Evolutionary conservation across 2,797 vertebrate genomes (phyloP).

Genomic region (Psittacula derbiana): DNA sequence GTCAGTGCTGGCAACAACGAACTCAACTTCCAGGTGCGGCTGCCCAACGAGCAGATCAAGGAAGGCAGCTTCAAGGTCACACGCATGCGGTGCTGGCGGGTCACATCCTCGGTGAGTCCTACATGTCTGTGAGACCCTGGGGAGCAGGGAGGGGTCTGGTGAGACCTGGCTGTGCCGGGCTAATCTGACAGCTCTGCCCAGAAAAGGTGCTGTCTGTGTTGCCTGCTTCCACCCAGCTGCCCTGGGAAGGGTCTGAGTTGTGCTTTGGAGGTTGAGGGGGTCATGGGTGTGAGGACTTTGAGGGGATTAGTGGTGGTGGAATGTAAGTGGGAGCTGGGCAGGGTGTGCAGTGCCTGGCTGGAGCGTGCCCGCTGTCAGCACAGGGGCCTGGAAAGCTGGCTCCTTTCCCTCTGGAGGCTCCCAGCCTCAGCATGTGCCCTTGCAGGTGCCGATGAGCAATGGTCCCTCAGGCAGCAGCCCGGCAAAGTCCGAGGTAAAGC

Average conservation of each 20-base stretch:
- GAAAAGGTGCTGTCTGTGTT: background rate
- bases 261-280: background rate
- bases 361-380: background rate
- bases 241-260: rapidly evolving
- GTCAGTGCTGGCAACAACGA: slow-evolving; percentile 97
- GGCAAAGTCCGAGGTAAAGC: slow-evolving; percentile 88
- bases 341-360: background rate
- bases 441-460: slow-evolving; percentile 87
- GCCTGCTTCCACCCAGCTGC: background rate
- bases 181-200: background rate
- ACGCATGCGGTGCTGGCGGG: slow-evolving; percentile 97
- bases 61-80: slow-evolving; percentile 99
- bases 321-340: background rate
- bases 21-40: slow-evolving; percentile 96
- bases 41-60: slow-evolving; percentile 93
- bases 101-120: slow-evolving; percentile 94
- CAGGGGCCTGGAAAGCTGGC: background rate
- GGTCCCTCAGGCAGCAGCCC: slow-evolving; percentile 85
- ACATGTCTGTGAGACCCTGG: rapidly evolving
- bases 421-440: background rate
- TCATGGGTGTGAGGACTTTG: rapidly evolving
- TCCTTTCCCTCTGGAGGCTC: background rate
- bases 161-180: background rate
- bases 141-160: background rate
- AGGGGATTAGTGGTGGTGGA: background rate